Conservation (phyloP, 2,797 vertebrate species). For the Lemur catta region DNA sequence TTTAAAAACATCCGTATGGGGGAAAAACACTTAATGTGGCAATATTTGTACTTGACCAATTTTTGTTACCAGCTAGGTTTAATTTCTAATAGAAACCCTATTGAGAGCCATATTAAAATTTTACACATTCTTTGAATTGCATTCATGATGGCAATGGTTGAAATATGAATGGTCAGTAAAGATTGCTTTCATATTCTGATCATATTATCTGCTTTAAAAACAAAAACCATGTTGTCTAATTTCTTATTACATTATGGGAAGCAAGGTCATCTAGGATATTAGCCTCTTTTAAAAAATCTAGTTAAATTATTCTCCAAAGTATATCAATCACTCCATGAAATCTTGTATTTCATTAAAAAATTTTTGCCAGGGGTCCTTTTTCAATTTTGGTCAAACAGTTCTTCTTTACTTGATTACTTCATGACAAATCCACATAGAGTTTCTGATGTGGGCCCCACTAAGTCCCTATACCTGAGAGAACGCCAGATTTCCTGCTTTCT, state of each 20-base stretch:
- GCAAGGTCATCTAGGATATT: background rate
- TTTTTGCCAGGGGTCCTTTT: background rate
- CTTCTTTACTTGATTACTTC: slow-evolving; percentile 40
- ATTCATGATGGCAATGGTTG: background rate
- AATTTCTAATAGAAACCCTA: background rate
- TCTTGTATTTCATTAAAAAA: background rate
- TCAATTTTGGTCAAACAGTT: slow-evolving; percentile 24
- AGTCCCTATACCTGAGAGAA: slow-evolving; percentile 10
- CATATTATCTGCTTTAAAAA: slow-evolving; percentile 25
- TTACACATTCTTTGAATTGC: background rate
- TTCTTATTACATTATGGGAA: slow-evolving; percentile 7
- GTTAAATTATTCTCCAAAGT: slow-evolving; percentile 40
- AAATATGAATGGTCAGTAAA: background rate
- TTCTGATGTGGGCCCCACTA: background rate
- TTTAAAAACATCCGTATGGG: background rate
- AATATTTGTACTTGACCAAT: background rate
- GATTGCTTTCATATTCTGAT: slow-evolving; percentile 26
- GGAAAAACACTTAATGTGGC: background rate
- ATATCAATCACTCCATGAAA: background rate
- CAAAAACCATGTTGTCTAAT: slow-evolving; percentile 23
- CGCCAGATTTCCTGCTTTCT: slow-evolving; percentile 33
- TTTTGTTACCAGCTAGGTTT: background rate
- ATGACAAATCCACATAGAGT: background rate
- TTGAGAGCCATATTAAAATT: background rate
- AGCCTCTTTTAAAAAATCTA: background rate